Base-by-base conservation (phyloP, 2,113 vertebrate genomes). In the Mustela lutreola region DNA sequence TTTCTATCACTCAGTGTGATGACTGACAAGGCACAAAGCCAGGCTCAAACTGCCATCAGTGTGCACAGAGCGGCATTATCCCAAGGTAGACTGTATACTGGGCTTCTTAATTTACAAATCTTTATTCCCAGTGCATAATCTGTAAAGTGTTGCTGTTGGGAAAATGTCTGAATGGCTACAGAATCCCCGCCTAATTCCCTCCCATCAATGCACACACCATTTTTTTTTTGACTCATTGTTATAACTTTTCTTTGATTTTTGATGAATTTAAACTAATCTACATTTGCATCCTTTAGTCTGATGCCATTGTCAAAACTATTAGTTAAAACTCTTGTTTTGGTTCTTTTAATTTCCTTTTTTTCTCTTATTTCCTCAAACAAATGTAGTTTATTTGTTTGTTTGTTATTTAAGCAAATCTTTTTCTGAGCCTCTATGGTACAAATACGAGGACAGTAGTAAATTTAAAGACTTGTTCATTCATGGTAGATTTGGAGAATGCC, bases 271-370 rank as follows among this genome's bases (percentile, higher is more conserved):
- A 71, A 93, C 0, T 7, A 92, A 83, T 75, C 19, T 33, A 67
- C 12, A 28, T 81, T 94, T 87, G 2, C 21, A 78, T 65, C 26
- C 28, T 94, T 65, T 42, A 87, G 5, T 88, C 2, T 65, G 1
- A 84, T 94, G 80, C 2, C 8, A 84, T 42, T 63, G 48, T 80
- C 75, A 87, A 65, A 92, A 87, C 3, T 82, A 62, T 24, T 0
- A 1, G 96, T 91, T 5, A 42, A 88, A 94, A 84, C 4, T 56
- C 18, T 87, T 86, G 1, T 73, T 89, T 75, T 62, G 39, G 7
- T 82, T 91, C 10, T 31, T 94, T 56, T 58, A n/a, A 22, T 94
- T 92, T 75, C 2, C 9, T 42, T 96, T 95, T 95, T 48, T 63
- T 4, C 15, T 83, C n/a, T 91, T 83, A 70, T 76, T 91, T 92